Percentiles rank a stretch among this genome's conserved stretches.
Evolutionary conservation across 2,113 vertebrate genomes (phyloP).

Genomic region (Pseudorasbora parva): DNA sequence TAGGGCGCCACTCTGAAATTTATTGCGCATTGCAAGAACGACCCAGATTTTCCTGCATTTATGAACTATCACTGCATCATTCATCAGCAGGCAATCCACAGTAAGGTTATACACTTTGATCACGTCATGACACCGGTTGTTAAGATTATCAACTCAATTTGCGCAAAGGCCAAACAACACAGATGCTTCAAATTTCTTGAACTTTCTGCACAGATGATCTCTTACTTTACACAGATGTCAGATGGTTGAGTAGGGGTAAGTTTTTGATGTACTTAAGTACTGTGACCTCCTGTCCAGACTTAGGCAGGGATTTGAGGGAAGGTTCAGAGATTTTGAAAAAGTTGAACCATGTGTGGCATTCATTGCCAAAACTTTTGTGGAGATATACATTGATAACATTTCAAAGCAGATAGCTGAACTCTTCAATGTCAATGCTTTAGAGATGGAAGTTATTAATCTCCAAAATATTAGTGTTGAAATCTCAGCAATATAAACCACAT

Average conservation of each 20-base stretch:
- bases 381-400: constrained; percentile 26
- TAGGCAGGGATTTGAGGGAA: constrained; percentile 35
- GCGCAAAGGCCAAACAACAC: constrained; percentile 38
- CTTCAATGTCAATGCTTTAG: constrained; percentile 28
- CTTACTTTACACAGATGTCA: not conserved
- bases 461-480: constrained; percentile 43
- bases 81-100: no score
- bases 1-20: no score
- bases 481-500: constrained; percentile 4
- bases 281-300: constrained; percentile 37
- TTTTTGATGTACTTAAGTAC: constrained; percentile 23
- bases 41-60: no score
- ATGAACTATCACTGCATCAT: no score
- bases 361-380: constrained; percentile 32
- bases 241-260: constrained; percentile 36
- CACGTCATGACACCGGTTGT: no score
- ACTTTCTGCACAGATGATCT: not conserved
- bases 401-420: constrained; percentile 38
- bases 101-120: no score
- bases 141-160: constrained; percentile 36
- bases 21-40: no score
- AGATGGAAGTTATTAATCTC: constrained; percentile 37
- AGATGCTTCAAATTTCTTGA: constrained; percentile 39
- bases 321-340: constrained; percentile 5
- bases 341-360: constrained; percentile 46